Percentiles rank a stretch among this genome's conserved stretches.
Evolutionary conservation across 2,888 invertebrate genomes (phyloP).

Genomic region (Tetramorium bicarinatum): DNA sequence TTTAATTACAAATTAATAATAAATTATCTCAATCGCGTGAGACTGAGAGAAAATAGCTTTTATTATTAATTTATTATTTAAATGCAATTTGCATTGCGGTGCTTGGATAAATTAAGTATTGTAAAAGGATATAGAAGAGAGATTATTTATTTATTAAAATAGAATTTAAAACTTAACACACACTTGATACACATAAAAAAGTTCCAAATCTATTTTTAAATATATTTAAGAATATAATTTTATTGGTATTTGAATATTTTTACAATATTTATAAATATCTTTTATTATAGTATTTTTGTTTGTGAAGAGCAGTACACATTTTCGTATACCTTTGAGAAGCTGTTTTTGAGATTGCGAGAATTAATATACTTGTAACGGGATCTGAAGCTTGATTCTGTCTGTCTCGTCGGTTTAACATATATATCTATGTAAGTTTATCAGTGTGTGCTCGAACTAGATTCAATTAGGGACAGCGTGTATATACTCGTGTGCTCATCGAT

Average conservation of each 20-base stretch:
- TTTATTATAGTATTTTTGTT: background rate
- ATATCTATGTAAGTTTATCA: slow-evolving; percentile 49
- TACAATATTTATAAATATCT: background rate
- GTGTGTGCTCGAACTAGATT: slow-evolving; percentile 46
- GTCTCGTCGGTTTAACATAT: slow-evolving; percentile 17
- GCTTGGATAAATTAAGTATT: slow-evolving; percentile 5
- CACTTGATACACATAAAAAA: background rate
- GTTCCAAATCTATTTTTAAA: background rate
- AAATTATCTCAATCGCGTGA: slow-evolving; percentile 9
- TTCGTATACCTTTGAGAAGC: background rate
- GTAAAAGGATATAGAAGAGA: background rate
- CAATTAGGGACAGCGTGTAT: slow-evolving; percentile 59
- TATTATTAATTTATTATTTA: slow-evolving; percentile 32
- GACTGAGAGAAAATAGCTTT: background rate
- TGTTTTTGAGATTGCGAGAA: slow-evolving; percentile 27
- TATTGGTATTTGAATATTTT: slow-evolving; percentile 2
- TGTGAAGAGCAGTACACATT: background rate
- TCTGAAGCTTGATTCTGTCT: slow-evolving; percentile 26
- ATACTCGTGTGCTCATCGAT: slow-evolving; percentile 55
- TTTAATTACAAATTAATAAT: slow-evolving; percentile 34
- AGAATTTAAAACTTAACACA: background rate
- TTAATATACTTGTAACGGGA: slow-evolving; percentile 40
- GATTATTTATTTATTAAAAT: background rate
- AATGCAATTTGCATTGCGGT: slow-evolving; percentile 12
- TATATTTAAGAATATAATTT: background rate